phyloP scores from a whole-genome alignment of 2,797 vertebrate species.

The Rhincodon typus region DNA sequence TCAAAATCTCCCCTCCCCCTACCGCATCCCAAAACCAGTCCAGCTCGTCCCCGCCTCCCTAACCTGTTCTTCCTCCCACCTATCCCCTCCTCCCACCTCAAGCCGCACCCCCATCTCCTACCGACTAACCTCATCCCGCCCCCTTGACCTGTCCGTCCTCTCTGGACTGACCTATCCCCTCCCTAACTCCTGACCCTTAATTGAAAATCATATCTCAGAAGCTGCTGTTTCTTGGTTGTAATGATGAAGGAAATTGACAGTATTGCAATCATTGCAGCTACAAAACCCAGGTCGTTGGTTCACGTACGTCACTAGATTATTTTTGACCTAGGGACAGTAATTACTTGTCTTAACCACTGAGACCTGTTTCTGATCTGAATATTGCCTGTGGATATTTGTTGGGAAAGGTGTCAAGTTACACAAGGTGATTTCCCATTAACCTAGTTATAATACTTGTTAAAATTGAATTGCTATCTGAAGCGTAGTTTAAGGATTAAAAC shows the following conservation, averaged over 20 bases:
- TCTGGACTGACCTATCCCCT: too few species aligned
- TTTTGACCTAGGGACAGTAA: background rate
- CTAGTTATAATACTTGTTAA: background rate
- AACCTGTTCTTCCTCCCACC: too few species aligned
- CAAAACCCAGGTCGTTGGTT: background rate
- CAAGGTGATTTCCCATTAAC: background rate
- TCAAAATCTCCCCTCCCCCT: too few species aligned
- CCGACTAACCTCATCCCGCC: too few species aligned
- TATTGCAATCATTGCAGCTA: background rate
- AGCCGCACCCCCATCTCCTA: too few species aligned
- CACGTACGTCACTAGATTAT: background rate
- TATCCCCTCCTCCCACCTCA: too few species aligned
- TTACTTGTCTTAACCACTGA: background rate
- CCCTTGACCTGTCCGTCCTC: too few species aligned
- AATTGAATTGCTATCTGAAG: background rate
- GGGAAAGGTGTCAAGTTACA: background rate
- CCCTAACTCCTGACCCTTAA: too few species aligned
- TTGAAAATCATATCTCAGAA: background rate
- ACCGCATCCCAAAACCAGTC: too few species aligned
- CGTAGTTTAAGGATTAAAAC: background rate
- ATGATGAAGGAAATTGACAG: background rate
- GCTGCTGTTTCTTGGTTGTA: background rate
- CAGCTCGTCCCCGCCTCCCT: too few species aligned
- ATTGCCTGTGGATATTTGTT: background rate
- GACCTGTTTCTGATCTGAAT: background rate